Conservation (phyloP, 2,113 vertebrate species). For the Melanerpes aurifrons region DNA sequence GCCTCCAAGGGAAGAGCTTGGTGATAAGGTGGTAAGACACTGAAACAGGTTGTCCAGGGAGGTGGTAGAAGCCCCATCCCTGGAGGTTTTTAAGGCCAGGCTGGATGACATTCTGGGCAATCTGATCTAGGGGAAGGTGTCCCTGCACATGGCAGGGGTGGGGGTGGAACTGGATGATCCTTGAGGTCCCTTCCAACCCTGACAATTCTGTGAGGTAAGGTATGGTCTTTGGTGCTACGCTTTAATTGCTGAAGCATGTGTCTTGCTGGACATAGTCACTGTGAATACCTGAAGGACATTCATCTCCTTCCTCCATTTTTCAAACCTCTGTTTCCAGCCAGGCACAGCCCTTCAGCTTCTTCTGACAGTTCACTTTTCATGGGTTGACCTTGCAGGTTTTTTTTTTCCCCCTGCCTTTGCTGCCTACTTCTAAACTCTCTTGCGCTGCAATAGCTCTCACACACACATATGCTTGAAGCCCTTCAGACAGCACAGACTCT, state of each 20-base stretch:
- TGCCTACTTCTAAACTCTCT: background rate
- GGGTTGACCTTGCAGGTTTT: accelerated
- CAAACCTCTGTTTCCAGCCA: background rate
- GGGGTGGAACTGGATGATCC: no score
- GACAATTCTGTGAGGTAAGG: no score
- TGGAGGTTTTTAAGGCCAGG: no score
- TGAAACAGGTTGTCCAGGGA: no score
- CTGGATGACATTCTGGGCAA: no score
- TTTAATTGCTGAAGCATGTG: background rate
- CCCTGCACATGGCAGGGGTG: no score
- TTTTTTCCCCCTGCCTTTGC: background rate
- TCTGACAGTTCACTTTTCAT: background rate
- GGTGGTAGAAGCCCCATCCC: no score
- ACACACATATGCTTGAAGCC: background rate
- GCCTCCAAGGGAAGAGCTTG: accelerated
- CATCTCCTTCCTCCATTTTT: background rate
- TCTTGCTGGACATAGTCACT: background rate
- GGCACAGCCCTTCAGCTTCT: background rate
- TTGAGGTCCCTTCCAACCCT: no score
- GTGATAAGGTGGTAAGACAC: background rate
- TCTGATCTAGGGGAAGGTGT: no score
- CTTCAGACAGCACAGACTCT: background rate
- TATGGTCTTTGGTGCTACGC: background rate
- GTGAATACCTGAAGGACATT: background rate
- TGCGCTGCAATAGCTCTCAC: background rate